Conservation (phyloP, 2,888 invertebrate species). For the Cephus sareptanus region DNA sequence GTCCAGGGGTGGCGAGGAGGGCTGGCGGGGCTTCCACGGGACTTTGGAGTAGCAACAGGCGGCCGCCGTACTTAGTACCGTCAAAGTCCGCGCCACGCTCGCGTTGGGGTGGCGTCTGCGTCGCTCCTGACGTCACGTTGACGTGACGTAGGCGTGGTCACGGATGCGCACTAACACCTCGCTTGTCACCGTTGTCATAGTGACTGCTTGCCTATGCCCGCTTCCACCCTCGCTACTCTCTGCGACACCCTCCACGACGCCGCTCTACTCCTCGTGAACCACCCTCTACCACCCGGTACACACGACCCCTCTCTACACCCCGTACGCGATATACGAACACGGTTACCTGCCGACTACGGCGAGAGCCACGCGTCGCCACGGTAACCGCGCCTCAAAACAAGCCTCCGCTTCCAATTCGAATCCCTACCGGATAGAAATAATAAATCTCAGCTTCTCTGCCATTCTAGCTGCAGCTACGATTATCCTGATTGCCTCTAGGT, state of each 20-base stretch:
- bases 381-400: constrained; percentile 50
- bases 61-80: constrained; percentile 41
- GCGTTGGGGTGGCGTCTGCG: constrained; percentile 47
- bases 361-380: constrained; percentile 41
- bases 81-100: constrained; percentile 48
- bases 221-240: constrained; percentile 50
- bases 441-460: neutral
- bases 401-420: constrained; percentile 50
- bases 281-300: neutral
- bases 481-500: neutral
- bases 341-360: constrained; percentile 23
- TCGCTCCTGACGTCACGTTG: constrained; percentile 57
- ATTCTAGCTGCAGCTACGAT: neutral
- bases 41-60: constrained; percentile 62
- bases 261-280: neutral
- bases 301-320: constrained; percentile 21
- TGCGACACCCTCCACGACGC: constrained; percentile 32
- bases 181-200: constrained; percentile 63
- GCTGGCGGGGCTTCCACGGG: constrained; percentile 26
- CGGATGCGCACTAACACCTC: constrained; percentile 66
- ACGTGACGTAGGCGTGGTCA: constrained; percentile 66
- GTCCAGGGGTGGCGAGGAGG: constrained; percentile 22
- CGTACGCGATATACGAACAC: constrained; percentile 19
- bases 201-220: constrained; percentile 60
- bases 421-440: constrained; percentile 21